Base-by-base conservation (phyloP, 1,140 invertebrate genomes). In the Sinonovacula constricta region DNA sequence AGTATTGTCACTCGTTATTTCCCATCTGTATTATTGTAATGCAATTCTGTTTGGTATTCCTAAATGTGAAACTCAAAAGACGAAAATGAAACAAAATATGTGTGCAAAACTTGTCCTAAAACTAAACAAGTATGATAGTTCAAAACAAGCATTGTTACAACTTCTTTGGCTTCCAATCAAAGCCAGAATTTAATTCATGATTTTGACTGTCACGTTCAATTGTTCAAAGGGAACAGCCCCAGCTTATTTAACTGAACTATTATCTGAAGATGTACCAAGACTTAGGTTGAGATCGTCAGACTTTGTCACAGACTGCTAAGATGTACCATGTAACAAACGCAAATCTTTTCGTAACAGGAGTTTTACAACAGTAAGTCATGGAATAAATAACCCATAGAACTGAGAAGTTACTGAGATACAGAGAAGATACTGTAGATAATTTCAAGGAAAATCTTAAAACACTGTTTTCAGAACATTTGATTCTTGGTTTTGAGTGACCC, bases 81-180 rank as follows among this genome's bases (percentile, higher is more conserved):
- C 36, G 34, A 26, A 65, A 36, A 15, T 15, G n/a, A 34, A 33
- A 1, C 62, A 65, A 65, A 65, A 65, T 18, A 45, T 33, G 65
- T 65, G 28, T 30, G 62, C 62, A 14, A 15, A 65, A 65, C 34
- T 65, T 31, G 62, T 65, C 36, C 36, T 33, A 33, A 65, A 3
- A 18, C 62, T 14, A 14, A 54, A 26, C 7, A 68, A 68, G 30
- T 22, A 36, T 65, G 30, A 65, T 15, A 65, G 33, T 26, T 36
- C 33, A 65, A 4, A 36, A 36, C 62, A 65, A 65, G 30, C 62
- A n/a, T 15, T 65, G 30, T 36, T 33, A 3, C 30, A 65, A 31
- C 62, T 65, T 26, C 62, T 33, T 36, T 33, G 62, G 62, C 62
- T 65, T 31, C 62, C 62, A 14, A 65, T 65, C 33, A 65, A 65